A percentile compares a stretch with the other conserved stretches of the same genome.
phyloP scores from a whole-genome alignment of 2,797 vertebrate genomes.

The Pterois miles region DNA sequence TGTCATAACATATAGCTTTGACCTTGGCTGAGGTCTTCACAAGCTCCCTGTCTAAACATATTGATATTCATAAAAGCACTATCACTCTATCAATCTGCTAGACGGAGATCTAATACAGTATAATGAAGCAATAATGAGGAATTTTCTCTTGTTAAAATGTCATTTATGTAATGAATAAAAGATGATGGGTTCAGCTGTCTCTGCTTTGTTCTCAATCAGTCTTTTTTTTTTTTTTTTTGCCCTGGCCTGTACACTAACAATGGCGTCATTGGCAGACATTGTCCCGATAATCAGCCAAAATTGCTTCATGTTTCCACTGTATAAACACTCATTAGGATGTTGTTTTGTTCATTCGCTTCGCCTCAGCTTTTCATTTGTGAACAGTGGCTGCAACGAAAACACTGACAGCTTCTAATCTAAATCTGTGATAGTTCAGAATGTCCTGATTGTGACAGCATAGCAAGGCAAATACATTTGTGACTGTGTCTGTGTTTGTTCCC shows the following conservation, averaged over 20 bases:
- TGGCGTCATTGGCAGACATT: constrained; percentile 80
- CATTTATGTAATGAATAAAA: constrained; percentile 87
- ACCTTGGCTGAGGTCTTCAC: constrained; percentile 78
- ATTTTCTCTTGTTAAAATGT: constrained; percentile 85
- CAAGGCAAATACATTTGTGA: constrained; percentile 75
- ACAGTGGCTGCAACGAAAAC: constrained; percentile 80
- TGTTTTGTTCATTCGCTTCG: constrained; percentile 89
- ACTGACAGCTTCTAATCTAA: constrained; percentile 79
- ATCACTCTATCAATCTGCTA: constrained; percentile 80
- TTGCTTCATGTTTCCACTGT: constrained; percentile 80
- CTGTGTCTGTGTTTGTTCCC: constrained; percentile 53
- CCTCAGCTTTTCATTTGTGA: constrained; percentile 87
- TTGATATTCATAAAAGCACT: constrained; percentile 83
- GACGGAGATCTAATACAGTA: constrained; percentile 82
- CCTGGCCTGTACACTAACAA: constrained; percentile 78
- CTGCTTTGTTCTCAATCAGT: constrained; percentile 81
- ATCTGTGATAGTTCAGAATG: constrained; percentile 80
- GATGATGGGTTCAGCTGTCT: constrained; percentile 82
- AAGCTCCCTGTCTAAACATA: constrained; percentile 76
- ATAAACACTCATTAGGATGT: constrained; percentile 89
- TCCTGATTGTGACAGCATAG: constrained; percentile 79
- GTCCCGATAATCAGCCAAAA: constrained; percentile 80
- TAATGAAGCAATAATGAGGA: constrained; percentile 85
- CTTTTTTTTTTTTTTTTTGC: constrained; percentile 55
- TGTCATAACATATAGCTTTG: constrained; percentile 79